Evolutionary conservation across 2,113 vertebrate genomes (phyloP), one percentile per base, ranked within the genome.

Genomic region (Anseranas semipalmata): DNA sequence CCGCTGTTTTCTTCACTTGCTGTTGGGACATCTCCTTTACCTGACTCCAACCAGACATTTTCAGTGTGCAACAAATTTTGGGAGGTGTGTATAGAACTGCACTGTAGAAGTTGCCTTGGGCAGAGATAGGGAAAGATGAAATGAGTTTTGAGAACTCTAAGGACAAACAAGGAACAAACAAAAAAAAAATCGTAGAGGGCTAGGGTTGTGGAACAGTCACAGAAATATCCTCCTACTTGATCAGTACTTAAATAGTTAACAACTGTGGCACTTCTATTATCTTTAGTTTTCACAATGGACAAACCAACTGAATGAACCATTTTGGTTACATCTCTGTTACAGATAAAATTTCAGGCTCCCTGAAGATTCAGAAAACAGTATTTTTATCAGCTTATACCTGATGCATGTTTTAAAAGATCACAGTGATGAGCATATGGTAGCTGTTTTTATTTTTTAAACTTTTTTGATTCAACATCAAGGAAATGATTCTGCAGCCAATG

Each of bases 341-440:
- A 85, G 91, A 92, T 94, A 94, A 89, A 95, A 95, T 95, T 97
- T 95, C 89, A 95, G 87, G 50, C 92, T 91, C 58, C 78, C 84
- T 70, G 91, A 92, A 91, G 60, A 92, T 90, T 90, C 88, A 81
- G 87, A 62, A 81, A 89, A 85, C 53, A 81, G 50, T 66, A 25
- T 4, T 85, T 97, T 94, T 95, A 96, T 96, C 94, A 87, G 85
- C 81, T 79, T 6, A 0, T 91, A 95, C 96, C 89, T 95, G 71
- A 70, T 82, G 48, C 70, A 87, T 58, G 70, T 50, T 97, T 89
- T 89, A 55, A 76, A 96, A 95, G 86, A 97, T 95, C 87, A 92
- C 84, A 93, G 75, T 85, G 89, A 97, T 96, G 91, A 96, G 75
- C 50, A 63, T 85, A 85, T 27, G 14, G 89, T 67, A 77, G 46